Evolutionary conservation across 2,888 invertebrate genomes (phyloP).

Genomic region (Philonicus albiceps): DNA sequence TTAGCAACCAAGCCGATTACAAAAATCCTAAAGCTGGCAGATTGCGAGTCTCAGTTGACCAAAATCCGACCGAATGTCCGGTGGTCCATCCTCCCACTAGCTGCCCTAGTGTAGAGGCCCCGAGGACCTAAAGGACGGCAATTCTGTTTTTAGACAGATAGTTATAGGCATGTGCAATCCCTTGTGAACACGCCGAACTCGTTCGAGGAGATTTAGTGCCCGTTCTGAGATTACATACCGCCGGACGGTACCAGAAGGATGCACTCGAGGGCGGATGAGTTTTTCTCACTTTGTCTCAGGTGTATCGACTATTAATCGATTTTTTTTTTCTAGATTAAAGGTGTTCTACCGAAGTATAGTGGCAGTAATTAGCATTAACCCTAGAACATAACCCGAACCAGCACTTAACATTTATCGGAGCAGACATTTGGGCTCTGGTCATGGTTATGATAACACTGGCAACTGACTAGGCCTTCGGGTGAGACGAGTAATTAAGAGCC

Average conservation of each 20-base stretch:
- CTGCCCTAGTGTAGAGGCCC: background rate
- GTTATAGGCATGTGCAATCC: background rate
- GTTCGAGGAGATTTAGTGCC: constrained; percentile 24
- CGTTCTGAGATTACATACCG: constrained; percentile 3
- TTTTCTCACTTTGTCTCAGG: constrained; percentile 2
- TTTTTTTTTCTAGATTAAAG: constrained; percentile 30
- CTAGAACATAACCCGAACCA: background rate
- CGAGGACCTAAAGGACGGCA: background rate
- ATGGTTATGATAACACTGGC: constrained; percentile 21
- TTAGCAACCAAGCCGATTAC: constrained; percentile 33
- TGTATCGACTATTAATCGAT: constrained; percentile 32
- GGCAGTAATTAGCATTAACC: constrained; percentile 22
- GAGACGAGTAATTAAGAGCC: constrained; percentile 46
- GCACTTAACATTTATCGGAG: background rate
- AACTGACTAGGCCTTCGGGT: constrained; percentile 38
- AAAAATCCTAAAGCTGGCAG: constrained; percentile 32
- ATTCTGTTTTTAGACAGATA: background rate
- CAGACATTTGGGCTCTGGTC: background rate
- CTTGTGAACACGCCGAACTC: constrained; percentile 5
- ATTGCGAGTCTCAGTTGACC: constrained; percentile 20
- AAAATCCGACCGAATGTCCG: constrained; percentile 9
- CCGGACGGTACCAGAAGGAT: background rate
- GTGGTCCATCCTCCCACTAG: background rate
- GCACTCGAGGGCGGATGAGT: background rate
- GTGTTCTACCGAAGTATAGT: background rate